A percentile compares a stretch with the other conserved stretches of the same genome.
Evolutionary conservation across 2,797 vertebrate species (phyloP).

Genomic region (Tachyglossus aculeatus): DNA sequence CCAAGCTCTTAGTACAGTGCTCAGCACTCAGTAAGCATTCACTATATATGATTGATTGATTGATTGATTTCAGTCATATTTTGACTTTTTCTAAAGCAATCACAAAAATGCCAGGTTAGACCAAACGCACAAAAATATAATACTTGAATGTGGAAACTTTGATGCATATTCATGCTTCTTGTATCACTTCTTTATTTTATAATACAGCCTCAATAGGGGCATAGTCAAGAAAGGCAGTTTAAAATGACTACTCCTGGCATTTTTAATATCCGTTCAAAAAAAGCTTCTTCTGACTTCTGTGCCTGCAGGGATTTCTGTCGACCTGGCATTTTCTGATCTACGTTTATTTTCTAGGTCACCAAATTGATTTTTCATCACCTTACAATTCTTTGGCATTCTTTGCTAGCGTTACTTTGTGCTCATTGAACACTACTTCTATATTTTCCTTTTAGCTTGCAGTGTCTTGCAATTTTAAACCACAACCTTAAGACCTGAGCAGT

Average conservation of each 20-base stretch:
- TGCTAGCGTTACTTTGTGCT: not conserved
- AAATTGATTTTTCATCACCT: conserved; percentile 11
- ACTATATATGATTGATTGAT: no score
- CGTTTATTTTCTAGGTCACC: conserved; percentile 16
- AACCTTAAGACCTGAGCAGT: not conserved
- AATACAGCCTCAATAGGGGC: no score
- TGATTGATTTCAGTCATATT: no score
- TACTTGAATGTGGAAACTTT: not conserved
- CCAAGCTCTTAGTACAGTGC: no score
- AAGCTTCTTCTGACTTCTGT: not conserved
- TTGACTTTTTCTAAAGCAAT: not conserved
- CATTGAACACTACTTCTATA: not conserved
- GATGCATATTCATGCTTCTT: not conserved
- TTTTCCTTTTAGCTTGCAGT: not conserved
- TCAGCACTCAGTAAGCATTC: no score
- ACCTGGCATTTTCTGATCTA: conserved; percentile 1
- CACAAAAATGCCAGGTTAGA: accelerated
- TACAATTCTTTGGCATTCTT: not conserved
- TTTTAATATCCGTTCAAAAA: conserved; percentile 24
- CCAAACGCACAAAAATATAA: not conserved
- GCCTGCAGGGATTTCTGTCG: not conserved
- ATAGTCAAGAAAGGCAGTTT: not conserved
- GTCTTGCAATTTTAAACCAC: not conserved
- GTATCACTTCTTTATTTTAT: no score
- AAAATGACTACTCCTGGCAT: not conserved